Evolutionary conservation across 2,797 vertebrate species (phyloP).

Genomic region (Choloepus didactylus): DNA sequence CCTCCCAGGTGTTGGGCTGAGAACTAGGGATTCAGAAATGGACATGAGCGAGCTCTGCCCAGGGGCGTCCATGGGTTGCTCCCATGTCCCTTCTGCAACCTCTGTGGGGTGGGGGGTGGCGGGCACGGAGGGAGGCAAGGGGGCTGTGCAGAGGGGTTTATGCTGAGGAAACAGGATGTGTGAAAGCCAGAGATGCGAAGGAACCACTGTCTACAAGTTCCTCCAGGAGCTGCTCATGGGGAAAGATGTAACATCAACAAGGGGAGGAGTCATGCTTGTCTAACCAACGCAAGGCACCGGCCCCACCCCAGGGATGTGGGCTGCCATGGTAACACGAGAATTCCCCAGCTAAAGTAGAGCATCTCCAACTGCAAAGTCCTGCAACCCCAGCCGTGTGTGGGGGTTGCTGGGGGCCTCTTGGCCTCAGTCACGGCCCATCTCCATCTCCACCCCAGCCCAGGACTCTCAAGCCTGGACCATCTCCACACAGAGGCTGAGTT

Average conservation of each 20-base stretch:
- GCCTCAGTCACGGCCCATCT: background rate
- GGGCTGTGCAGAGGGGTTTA: background rate
- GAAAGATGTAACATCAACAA: background rate
- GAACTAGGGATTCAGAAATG: background rate
- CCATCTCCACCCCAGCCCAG: background rate
- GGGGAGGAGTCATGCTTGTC: constrained; percentile 24
- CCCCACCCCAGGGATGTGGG: background rate
- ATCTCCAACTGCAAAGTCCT: background rate
- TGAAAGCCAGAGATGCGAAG: background rate
- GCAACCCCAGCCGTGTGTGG: background rate
- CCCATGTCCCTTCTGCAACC: background rate
- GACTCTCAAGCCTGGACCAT: background rate
- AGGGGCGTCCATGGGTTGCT: background rate
- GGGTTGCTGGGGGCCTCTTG: background rate
- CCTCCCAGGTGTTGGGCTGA: background rate
- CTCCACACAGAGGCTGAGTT: background rate
- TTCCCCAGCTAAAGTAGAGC: background rate
- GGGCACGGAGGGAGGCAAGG: accelerated
- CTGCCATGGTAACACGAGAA: background rate
- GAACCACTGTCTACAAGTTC: background rate
- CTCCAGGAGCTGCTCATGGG: background rate
- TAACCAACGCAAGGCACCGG: background rate
- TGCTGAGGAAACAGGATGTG: background rate
- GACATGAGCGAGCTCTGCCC: background rate
- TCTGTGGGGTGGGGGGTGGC: accelerated